Conservation (phyloP, 2,888 invertebrate genomes). For the Apeira syringaria region DNA sequence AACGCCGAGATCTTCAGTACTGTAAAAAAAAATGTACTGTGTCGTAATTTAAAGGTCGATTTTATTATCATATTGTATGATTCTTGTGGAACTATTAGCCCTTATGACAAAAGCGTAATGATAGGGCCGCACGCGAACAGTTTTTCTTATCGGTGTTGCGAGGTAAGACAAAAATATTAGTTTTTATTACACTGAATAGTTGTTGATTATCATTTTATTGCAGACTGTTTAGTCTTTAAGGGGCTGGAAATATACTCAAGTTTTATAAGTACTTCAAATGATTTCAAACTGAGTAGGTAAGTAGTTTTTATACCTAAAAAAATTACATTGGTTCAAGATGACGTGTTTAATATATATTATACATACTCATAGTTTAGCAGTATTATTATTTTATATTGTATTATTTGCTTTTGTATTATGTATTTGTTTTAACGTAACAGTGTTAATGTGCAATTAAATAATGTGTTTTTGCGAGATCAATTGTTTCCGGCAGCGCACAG, state of each 20-base stretch:
- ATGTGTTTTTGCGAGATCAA: too few relatives aligned
- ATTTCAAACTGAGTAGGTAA: neutral
- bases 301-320: too few relatives aligned
- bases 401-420: too few relatives aligned
- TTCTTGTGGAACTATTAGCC: slow-evolving; percentile 80
- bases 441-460: too few relatives aligned
- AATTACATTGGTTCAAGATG: too few relatives aligned
- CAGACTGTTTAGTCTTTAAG: slow-evolving; percentile 19
- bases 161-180: slow-evolving; percentile 34
- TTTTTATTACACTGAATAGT: slow-evolving; percentile 34
- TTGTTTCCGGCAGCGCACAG: too few relatives aligned
- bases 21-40: slow-evolving; percentile 9
- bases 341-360: too few relatives aligned
- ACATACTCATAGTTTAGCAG: too few relatives aligned
- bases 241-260: slow-evolving; percentile 25
- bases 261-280: slow-evolving; percentile 4
- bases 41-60: slow-evolving; percentile 62
- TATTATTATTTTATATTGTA: too few relatives aligned
- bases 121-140: slow-evolving; percentile 67
- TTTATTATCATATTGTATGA: slow-evolving; percentile 82
- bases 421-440: too few relatives aligned
- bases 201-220: slow-evolving; percentile 29
- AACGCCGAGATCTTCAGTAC: slow-evolving; percentile 9
- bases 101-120: slow-evolving; percentile 80
- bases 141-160: slow-evolving; percentile 63